Conservation (phyloP, 2,888 invertebrate genomes). For the Ichneumoninae sp. region DNA sequence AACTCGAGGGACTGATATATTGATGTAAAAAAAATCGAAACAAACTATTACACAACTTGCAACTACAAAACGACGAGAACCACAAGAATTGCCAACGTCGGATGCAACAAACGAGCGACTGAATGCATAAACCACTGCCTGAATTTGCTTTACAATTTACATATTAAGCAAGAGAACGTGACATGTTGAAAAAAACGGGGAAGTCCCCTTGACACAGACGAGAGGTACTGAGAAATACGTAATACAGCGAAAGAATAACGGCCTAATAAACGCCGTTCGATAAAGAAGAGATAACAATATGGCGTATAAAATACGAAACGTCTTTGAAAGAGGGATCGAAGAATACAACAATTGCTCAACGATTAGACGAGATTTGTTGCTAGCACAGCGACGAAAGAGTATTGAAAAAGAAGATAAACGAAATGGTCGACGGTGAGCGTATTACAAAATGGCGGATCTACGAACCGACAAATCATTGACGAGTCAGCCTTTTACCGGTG, state of each 20-base stretch:
- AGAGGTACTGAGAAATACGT: conserved; percentile 37
- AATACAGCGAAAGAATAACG: conserved; percentile 65
- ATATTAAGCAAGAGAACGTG: conserved; percentile 20
- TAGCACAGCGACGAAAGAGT: not conserved
- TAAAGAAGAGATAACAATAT: not conserved
- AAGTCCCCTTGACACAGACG: not conserved
- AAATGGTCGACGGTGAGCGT: conserved; percentile 38
- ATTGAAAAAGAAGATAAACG: not conserved
- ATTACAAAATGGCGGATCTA: conserved; percentile 42
- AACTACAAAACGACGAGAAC: conserved; percentile 16
- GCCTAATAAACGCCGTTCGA: conserved; percentile 48
- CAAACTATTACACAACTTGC: conserved; percentile 1
- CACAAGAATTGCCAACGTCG: conserved; percentile 37
- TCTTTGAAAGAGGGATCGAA: conserved; percentile 11
- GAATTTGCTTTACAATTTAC: conserved; percentile 59
- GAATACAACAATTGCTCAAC: conserved; percentile 60
- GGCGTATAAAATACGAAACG: conserved; percentile 6
- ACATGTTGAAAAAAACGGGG: not conserved
- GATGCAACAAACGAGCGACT: conserved; percentile 48
- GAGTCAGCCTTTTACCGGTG: conserved; percentile 63
- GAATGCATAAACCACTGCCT: conserved; percentile 62
- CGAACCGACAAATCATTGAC: conserved; percentile 42
- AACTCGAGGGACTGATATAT: conserved; percentile 62
- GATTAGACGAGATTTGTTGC: conserved; percentile 54
- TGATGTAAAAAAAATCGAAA: conserved; percentile 6